Evolutionary conservation across 1,140 invertebrate genomes (phyloP).

Genomic region (Drosophila punjabiensis): DNA sequence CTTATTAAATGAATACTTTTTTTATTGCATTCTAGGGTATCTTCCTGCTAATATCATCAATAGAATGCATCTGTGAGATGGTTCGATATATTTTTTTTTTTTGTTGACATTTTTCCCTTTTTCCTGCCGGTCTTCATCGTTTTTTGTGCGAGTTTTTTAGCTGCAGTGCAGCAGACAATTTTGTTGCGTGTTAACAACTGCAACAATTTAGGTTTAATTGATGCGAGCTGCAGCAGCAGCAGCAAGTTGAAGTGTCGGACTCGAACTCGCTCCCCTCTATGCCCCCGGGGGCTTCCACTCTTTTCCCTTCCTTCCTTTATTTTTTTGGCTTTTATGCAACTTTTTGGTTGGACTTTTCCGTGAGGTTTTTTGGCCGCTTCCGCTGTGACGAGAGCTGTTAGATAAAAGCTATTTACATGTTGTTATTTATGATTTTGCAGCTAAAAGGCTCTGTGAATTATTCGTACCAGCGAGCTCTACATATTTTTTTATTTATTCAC

Average conservation of each 20-base stretch:
- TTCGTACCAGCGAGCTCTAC: conserved; percentile 11
- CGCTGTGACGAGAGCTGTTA: conserved; percentile 82
- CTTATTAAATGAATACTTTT: not conserved
- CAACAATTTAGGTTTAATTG: conserved; percentile 84
- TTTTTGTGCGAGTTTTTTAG: conserved; percentile 57
- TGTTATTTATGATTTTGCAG: conserved; percentile 84
- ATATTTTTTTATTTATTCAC: conserved; percentile 43
- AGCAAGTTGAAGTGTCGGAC: conserved; percentile 69
- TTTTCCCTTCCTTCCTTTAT: not conserved
- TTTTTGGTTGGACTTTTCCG: conserved; percentile 57
- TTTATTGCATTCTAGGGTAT: not conserved
- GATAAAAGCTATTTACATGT: conserved; percentile 84
- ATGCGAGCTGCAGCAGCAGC: conserved; percentile 70
- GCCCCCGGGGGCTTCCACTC: conserved; percentile 8
- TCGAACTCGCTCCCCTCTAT: conserved; percentile 12
- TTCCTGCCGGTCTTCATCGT: conserved; percentile 26
- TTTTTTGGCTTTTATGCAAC: conserved; percentile 66
- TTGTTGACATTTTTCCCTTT: conserved; percentile 52
- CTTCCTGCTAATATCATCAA: not conserved
- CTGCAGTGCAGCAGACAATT: conserved; percentile 81
- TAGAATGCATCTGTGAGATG: not conserved
- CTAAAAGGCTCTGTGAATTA: conserved; percentile 79
- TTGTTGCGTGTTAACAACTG: conserved; percentile 84
- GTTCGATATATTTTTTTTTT: conserved; percentile 43
- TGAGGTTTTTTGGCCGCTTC: conserved; percentile 57